Conservation (phyloP, 2,797 vertebrate genomes). For the Sus cebifrons region DNA sequence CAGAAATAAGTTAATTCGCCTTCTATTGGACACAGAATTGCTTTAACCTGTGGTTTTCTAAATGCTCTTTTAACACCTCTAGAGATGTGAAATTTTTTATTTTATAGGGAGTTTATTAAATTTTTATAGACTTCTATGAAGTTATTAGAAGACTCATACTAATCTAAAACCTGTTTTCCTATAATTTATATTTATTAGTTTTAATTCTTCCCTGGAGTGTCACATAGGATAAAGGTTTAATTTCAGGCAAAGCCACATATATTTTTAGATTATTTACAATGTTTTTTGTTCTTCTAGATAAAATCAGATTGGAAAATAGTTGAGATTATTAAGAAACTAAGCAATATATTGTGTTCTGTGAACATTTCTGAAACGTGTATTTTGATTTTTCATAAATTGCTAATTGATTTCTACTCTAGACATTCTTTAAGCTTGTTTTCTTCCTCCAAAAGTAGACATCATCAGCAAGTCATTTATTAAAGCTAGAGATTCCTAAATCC, state of each 20-base stretch:
- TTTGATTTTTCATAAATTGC: conserved; percentile 33
- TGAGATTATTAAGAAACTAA: background rate
- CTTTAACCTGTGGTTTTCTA: background rate
- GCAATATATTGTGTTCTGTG: background rate
- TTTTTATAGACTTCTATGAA: background rate
- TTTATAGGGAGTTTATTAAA: background rate
- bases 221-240: background rate
- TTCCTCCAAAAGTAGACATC: background rate
- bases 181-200: conserved; percentile 33
- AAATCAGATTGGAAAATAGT: background rate
- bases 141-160: background rate
- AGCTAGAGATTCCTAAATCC: background rate
- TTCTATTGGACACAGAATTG: background rate
- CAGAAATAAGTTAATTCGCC: background rate
- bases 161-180: background rate
- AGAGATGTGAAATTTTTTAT: background rate
- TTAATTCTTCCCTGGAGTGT: background rate
- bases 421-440: background rate
- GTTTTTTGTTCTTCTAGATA: background rate
- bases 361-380: background rate
- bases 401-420: background rate
- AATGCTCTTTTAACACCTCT: background rate
- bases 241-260: background rate
- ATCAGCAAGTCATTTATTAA: background rate
- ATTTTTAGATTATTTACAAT: background rate